These are phyloP conservation scores for Microcebus lehilahytsara DNA, from an alignment of 2,113 vertebrate species.

Conservation along the genomic window DNA sequence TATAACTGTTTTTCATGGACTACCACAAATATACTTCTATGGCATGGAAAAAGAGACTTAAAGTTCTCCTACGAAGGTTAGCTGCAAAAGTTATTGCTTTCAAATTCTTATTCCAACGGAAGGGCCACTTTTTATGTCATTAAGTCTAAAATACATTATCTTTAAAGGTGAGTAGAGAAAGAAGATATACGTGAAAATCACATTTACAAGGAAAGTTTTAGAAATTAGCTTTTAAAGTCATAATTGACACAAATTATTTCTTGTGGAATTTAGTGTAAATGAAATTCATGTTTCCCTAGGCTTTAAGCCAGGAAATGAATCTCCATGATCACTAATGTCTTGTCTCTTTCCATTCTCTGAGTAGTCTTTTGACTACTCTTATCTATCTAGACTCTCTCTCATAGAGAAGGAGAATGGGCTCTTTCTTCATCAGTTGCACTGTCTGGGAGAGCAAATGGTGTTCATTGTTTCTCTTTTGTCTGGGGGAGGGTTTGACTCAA, in stretches of 20 bases:
- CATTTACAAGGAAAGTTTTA: background rate
- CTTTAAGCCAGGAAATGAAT: background rate
- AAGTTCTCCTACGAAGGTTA: background rate
- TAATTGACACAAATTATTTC: background rate
- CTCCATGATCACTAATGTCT: background rate
- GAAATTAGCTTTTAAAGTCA: background rate
- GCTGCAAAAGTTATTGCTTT: background rate
- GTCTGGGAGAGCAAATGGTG: background rate
- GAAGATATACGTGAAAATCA: background rate
- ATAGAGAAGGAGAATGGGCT: background rate
- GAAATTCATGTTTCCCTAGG: background rate
- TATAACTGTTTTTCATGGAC: background rate
- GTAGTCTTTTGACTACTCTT: background rate
- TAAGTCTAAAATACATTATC: background rate
- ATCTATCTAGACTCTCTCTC: background rate
- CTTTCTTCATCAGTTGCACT: background rate
- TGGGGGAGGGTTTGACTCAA: background rate
- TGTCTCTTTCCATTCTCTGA: background rate
- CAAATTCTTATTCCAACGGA: background rate
- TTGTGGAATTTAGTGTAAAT: background rate
- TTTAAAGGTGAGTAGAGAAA: background rate
- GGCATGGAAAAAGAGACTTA: background rate
- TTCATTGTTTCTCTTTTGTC: background rate
- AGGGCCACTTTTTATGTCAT: background rate
- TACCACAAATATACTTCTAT: background rate